Conservation (phyloP, 2,113 vertebrate genomes). For the Paradoxurus hermaphroditus region DNA sequence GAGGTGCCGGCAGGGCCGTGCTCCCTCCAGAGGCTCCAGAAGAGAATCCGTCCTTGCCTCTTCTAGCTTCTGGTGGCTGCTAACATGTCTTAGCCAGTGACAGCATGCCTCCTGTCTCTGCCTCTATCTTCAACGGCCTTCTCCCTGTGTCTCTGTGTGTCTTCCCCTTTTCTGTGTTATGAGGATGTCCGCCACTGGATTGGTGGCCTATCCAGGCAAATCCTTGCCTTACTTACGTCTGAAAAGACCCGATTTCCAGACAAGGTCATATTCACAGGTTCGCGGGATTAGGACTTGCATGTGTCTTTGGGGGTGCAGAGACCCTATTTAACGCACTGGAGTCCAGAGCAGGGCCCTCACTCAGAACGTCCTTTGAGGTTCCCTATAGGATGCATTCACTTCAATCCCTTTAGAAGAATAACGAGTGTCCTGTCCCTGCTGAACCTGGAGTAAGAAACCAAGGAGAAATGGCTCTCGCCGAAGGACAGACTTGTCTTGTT, state of each 20-base stretch:
- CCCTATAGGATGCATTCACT: neutral
- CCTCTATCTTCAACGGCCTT: neutral
- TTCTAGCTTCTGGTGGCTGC: neutral
- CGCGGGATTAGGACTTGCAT: neutral
- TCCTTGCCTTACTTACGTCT: neutral
- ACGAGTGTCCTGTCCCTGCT: rapidly evolving
- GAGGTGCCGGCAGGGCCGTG: neutral
- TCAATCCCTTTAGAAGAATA: too few species aligned
- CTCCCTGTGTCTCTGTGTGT: neutral
- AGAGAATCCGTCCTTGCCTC: neutral
- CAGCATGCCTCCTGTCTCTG: neutral
- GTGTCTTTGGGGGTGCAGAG: too few species aligned
- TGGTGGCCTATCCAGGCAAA: neutral
- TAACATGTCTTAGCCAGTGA: neutral
- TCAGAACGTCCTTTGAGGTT: neutral
- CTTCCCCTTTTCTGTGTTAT: neutral
- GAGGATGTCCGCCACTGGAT: neutral
- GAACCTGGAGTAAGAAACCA: neutral
- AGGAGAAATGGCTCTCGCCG: neutral
- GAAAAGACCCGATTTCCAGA: neutral
- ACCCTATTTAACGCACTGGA: neutral
- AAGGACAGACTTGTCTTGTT: neutral
- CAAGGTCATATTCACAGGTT: neutral
- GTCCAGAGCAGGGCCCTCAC: neutral
- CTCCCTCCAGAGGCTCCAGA: neutral